Evolutionary conservation across 2,888 invertebrate genomes (phyloP), one percentile per base, ranked within the genome.

Genomic region (Nudaria mundana): DNA sequence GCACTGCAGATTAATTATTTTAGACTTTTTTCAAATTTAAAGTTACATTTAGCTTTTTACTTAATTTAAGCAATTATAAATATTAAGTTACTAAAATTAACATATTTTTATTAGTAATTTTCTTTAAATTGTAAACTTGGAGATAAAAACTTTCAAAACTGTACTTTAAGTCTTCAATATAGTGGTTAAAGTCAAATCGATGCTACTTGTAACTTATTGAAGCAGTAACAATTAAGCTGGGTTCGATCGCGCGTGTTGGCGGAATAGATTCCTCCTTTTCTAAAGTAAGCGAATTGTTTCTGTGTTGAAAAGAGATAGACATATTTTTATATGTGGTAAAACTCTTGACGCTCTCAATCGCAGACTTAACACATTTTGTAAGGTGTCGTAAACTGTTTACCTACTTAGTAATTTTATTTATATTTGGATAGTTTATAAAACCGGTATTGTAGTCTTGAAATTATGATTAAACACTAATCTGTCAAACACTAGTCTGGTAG

Each of bases 291-390:
- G 36, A 37, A 22, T 36, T 54, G 29, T 31, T 26, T 37, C 36
- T 24, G 43, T 36, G 71, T 46, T 45, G n/a, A 66, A 82, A 50
- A 56, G 72, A 72, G 81, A 72, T 15, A 23, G 48, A 6, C 60
- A 64, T 71, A 64, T 50, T 53, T 32, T 37, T 22, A 33, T 42
- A 37, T 52, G 52, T 45, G 47, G 44, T 40, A 47, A 60, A 61
- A 58, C 55, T 69, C 66, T 75, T 71, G 63, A 57, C 66, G 69
- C 74, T 76, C 73, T 73, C 76, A 74, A 77, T 76, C 72, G 76
- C 80, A 78, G 81, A 84, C 77, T 84, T 77, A 83, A 86, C 85
- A 80, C 81, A 84, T 87, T 84, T 76, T 62, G 42, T 35, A 69
- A 75, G 80, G 47, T 51, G 65, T 68, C 40, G 41, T 36, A 44